Evolutionary conservation across 2,797 vertebrate genomes (phyloP), one percentile per base, ranked within the genome.

Genomic region (Calcarius lapponicus): DNA sequence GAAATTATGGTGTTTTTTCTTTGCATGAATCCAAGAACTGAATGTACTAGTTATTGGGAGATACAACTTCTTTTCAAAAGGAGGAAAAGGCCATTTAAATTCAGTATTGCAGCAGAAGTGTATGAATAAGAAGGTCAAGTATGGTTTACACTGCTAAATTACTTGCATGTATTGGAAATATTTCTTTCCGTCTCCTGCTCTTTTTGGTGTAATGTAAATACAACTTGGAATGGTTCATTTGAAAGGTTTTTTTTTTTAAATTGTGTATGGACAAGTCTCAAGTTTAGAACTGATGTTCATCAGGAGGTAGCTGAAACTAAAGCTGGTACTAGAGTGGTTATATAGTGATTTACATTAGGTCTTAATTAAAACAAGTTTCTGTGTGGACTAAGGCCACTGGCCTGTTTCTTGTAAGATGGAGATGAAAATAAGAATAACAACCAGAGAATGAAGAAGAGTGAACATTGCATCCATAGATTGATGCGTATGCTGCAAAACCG

Each of bases 391-490:
- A 36, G 42, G 11, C 22, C 26, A 69, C 0, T 0, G 26, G 17
- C 21, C 21, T 1, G 4, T 54, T 74, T 64, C 28, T 42, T 72
- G 8, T 19, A 40, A 75, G n/a, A 21, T 5, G n/a, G 32, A 43
- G 36, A 21, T 54, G 22, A 58, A 57, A 42, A 40, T 50, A 71
- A 47, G 21, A 17, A 8, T 58, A 85, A 38, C 3, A 19, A 62
- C 28, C 21, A 76, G 58, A n/a, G 51, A 57, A 80, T 32, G 13
- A 18, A 40, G 21, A 85, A 60, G 42, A 61, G 8, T 21, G 57
- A 62, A 29, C 4, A 1, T 4, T 2, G 1, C 47, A 73, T 92
- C 31, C 17, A 2, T 7, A 26, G 51, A 17, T 5, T 4, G 3
- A 7, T 26, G 21, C 28, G 21, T 29, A 29, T 72, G 45, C 50